These are phyloP conservation scores for Galaxias olidus DNA, from an alignment of 2,797 vertebrate genomes.

Conservation along the genomic window DNA sequence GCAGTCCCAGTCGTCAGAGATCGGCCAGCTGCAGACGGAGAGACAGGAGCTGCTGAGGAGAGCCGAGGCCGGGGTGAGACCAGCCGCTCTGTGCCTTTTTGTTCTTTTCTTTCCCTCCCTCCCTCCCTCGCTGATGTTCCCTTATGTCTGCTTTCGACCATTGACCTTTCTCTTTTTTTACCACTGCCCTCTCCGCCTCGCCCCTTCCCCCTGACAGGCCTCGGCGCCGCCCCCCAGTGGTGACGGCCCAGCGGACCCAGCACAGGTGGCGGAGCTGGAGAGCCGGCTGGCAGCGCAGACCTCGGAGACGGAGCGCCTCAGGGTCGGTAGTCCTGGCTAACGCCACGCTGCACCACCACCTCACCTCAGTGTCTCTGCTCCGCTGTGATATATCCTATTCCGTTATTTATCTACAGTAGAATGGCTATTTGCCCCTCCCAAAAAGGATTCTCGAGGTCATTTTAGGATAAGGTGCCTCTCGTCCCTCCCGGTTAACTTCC, in stretches of 20 bases:
- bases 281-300: constrained; percentile 73
- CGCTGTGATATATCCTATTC: not conserved
- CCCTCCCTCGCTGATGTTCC: not conserved
- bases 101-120: not conserved
- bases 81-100: not conserved
- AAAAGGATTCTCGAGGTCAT: no score
- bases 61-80: constrained; percentile 72
- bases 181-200: not conserved
- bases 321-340: constrained; percentile 69
- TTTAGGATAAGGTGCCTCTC: no score
- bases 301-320: constrained; percentile 80
- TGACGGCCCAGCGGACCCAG: constrained; percentile 36
- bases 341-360: not conserved
- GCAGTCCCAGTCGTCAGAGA: constrained; percentile 80
- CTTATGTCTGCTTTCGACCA: no score
- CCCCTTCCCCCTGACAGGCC: constrained; percentile 48
- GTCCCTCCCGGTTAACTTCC: not conserved
- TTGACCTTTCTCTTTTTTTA: not conserved
- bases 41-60: constrained; percentile 81
- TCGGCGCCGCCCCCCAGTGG: constrained; percentile 43
- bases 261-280: constrained; percentile 73
- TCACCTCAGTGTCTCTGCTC: not conserved
- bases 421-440: no score
- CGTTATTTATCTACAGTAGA: not conserved
- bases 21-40: constrained; percentile 82